A percentile compares a stretch with the other conserved stretches of the same genome.
Evolutionary conservation across 2,888 invertebrate species (phyloP).

Genomic region (Agrochola macilenta): DNA sequence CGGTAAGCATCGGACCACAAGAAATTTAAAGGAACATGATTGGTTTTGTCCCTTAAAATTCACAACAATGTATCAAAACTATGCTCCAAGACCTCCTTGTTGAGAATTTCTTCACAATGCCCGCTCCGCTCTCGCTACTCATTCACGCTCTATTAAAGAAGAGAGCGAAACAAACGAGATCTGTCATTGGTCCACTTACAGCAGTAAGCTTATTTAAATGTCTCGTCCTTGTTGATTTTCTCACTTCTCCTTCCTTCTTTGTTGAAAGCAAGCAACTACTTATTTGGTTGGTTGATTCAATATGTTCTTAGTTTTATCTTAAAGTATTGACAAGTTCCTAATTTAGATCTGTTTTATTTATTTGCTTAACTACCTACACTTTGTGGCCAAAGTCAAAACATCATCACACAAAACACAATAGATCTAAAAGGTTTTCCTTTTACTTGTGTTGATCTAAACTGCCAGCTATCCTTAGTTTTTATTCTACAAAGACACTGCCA

Average conservation of each 20-base stretch:
- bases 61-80: neutral
- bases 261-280: no score
- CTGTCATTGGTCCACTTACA: neutral
- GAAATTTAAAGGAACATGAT: no score
- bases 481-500: neutral
- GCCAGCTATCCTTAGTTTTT: neutral
- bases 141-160: no score
- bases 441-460: slow-evolving; percentile 10
- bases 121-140: neutral
- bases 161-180: neutral
- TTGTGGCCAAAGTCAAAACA: neutral
- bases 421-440: slow-evolving; percentile 2
- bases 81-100: neutral
- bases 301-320: neutral
- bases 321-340: neutral
- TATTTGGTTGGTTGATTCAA: neutral
- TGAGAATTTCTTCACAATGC: neutral
- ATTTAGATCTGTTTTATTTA: no score
- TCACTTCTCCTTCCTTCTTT: neutral
- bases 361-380: neutral
- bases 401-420: no score
- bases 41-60: no score
- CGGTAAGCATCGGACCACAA: neutral
- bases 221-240: neutral
- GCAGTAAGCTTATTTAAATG: slow-evolving; percentile 3